Base-by-base conservation (phyloP, 2,888 invertebrate species). In the Lithosia quadra region DNA sequence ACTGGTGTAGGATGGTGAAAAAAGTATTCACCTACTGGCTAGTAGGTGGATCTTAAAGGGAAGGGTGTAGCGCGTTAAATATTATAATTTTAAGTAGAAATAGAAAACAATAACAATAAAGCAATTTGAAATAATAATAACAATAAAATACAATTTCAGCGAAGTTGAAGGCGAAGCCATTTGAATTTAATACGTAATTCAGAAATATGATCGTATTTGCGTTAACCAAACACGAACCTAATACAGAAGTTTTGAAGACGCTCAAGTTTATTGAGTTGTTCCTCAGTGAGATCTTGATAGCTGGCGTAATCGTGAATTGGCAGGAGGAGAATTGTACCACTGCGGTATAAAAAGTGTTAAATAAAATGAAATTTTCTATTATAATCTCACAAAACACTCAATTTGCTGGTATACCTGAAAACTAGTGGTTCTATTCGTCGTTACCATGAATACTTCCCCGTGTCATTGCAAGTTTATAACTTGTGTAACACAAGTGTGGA, bases 401-500 rank as follows among this genome's bases (percentile, higher is more conserved):
- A n/a, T n/a, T n/a, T n/a, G n/a, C n/a, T n/a, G n/a, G n/a, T n/a
- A n/a, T n/a, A n/a, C n/a, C n/a, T n/a, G n/a, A n/a, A n/a, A n/a
- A n/a, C n/a, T n/a, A n/a, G n/a, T n/a, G n/a, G n/a, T n/a, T n/a
- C n/a, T n/a, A n/a, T n/a, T n/a, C n/a, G n/a, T n/a, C n/a, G n/a
- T n/a, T 15, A 39, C 39, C 15, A 39, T n/a, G 24, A 49, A 49
- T 58, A 34, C 9, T 59, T 34, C 33, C 18, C 28, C 53, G 64
- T 70, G 71, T 72, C 67, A 72, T 65, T 21, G 64, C 63, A n/a
- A n/a, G n/a, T n/a, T n/a, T n/a, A n/a, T n/a, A 80, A 76, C 69
- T 80, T 75, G 68, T 74, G 65, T 75, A 71, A 61, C 60, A 55
- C 59, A 53, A 71, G 74, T 72, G 75, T 74, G 74, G 64, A 69